Conservation (phyloP, 2,888 invertebrate species). For the Idaea aversata region DNA sequence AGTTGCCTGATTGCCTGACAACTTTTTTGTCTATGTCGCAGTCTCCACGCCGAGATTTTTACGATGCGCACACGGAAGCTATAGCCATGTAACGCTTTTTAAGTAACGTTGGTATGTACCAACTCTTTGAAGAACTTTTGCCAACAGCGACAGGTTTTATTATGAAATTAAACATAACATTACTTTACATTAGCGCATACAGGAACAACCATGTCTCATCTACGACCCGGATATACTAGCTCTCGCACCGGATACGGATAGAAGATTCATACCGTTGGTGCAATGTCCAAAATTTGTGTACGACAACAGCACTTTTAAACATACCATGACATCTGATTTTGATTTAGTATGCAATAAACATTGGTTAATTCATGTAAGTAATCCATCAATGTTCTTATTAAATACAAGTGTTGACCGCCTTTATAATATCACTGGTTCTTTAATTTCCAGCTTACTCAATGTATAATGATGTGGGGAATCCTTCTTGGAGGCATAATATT, state of each 20-base stretch:
- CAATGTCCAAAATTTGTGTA: conserved; percentile 70
- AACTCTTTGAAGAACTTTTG: too few species aligned
- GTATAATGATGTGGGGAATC: conserved; percentile 82
- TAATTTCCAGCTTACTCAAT: conserved; percentile 75
- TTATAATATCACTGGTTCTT: conserved; percentile 20
- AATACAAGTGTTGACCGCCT: background rate
- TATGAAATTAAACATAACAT: background rate
- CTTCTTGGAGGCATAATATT: conserved; percentile 81
- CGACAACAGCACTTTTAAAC: conserved; percentile 77
- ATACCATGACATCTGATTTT: conserved; percentile 85
- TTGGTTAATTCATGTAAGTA: conserved; percentile 70
- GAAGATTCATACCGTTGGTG: conserved; percentile 54
- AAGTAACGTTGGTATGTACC: too few species aligned
- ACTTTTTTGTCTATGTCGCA: too few species aligned
- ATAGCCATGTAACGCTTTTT: too few species aligned
- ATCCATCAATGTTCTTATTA: background rate
- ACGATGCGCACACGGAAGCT: too few species aligned
- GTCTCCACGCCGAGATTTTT: too few species aligned
- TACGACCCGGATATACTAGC: conserved; percentile 63
- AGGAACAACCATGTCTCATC: conserved; percentile 66
- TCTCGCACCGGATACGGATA: conserved; percentile 44
- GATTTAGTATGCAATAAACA: conserved; percentile 81
- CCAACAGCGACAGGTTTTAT: too few species aligned
- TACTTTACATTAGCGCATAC: conserved; percentile 30
- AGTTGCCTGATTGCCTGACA: too few species aligned